phyloP scores from a whole-genome alignment of 2,888 invertebrate species.

The Neuroscelio doddi region DNA sequence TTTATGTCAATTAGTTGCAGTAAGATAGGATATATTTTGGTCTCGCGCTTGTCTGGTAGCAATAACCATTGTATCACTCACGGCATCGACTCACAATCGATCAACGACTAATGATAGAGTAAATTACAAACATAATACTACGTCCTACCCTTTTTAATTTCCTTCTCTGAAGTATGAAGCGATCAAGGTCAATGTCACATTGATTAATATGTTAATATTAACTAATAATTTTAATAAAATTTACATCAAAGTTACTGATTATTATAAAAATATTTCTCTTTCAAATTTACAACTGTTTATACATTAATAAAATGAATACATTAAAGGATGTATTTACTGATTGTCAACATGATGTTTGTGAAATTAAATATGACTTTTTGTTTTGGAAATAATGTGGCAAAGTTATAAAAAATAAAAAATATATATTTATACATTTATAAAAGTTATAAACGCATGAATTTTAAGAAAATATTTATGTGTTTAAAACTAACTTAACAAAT shows the following conservation, averaged over 20 bases:
- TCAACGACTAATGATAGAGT: slow-evolving; percentile 38
- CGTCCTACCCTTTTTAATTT: slow-evolving; percentile 49
- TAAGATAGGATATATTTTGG: slow-evolving; percentile 25
- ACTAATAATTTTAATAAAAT: not conserved
- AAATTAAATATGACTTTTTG: no score
- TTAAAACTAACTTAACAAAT: no score
- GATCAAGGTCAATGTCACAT: slow-evolving; percentile 20
- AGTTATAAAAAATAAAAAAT: no score
- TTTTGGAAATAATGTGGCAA: no score
- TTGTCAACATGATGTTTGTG: no score
- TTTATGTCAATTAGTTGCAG: slow-evolving; percentile 36
- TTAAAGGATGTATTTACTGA: no score
- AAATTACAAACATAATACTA: slow-evolving; percentile 43
- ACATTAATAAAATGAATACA: no score
- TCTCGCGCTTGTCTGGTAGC: slow-evolving; percentile 35
- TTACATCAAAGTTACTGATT: slow-evolving; percentile 11
- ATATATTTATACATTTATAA: no score
- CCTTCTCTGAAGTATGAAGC: slow-evolving; percentile 39
- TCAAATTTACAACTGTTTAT: no score
- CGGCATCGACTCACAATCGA: slow-evolving; percentile 29
- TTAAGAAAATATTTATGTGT: no score
- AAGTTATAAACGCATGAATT: no score
- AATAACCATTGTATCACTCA: slow-evolving; percentile 24
- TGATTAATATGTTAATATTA: not conserved
- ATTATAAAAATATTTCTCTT: slow-evolving; percentile 1